Base-by-base conservation (phyloP, 2,888 invertebrate genomes). In the Lamellibrachia satsuma region DNA sequence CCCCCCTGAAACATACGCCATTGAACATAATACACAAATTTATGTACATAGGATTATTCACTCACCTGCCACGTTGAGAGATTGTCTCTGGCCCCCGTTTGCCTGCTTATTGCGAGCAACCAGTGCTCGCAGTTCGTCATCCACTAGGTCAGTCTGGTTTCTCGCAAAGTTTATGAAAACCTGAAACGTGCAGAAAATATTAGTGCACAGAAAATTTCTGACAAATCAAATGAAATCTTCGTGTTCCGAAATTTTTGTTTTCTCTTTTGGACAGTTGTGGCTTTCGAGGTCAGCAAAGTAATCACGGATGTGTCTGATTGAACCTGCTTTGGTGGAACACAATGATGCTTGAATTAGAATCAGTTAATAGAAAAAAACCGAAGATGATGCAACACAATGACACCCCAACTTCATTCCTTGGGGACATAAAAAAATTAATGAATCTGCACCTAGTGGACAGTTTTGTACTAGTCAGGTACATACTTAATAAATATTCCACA, bases 111-210 rank as follows among this genome's bases (percentile, higher is more conserved):
- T 75, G 75, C 75, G 75, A 75, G 75, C 75, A 15, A 75, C 75
- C 75, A 75, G 75, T 75, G 90, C 92, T 9, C 52, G 52, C 90
- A 92, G 90, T 90, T 94, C 94, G 52, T 94, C 94, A 22, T 93
- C 93, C 75, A 75, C 91, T 27, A 93, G 52, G 55, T 97, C 97
- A 90, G 96, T 96, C 94, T 97, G 97, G 92, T 96, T 94, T 93
- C 96, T 96, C 57, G 97, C 97, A 95, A 97, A 97, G 95, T 96
- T 97, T 60, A 97, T 97, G 95, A 97, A 97, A 92, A 97, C 97
- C 97, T 97, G 94, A 7, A 94, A 91, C 9, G 27, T 22, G n/a
- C 52, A 55, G 52, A 15, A 91, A 52, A 3, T 52, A n/a, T 91
- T 27, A 15, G n/a, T 6, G 57, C n/a, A 22, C n/a, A 6, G 22